Conservation (phyloP, 1,140 invertebrate genomes). For the Danaus melanippus region DNA sequence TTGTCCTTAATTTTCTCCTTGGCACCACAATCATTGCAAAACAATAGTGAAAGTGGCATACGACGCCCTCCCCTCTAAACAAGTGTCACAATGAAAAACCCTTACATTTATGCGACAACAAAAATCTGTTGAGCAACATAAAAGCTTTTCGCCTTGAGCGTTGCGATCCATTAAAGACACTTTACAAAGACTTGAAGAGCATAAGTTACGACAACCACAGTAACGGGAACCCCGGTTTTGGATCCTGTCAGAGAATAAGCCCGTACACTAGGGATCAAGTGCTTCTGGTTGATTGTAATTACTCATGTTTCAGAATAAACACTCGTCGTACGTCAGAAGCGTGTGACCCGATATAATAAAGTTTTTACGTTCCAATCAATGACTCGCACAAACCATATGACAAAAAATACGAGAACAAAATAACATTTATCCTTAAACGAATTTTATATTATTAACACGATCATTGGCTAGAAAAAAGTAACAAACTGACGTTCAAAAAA, state of each 20-base stretch:
- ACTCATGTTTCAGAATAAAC: conserved; percentile 40
- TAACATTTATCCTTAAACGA: too few species aligned
- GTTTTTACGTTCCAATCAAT: conserved; percentile 37
- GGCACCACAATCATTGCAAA: conserved; percentile 16
- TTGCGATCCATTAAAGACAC: conserved; percentile 63
- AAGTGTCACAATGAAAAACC: conserved; percentile 50
- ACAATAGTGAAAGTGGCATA: conserved; percentile 29
- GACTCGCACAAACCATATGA: conserved; percentile 32
- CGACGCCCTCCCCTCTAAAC: conserved; percentile 28
- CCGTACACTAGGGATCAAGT: conserved; percentile 24
- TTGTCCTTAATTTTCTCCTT: conserved; percentile 17
- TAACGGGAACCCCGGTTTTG: conserved; percentile 27
- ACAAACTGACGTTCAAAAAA: too few species aligned
- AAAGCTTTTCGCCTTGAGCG: conserved; percentile 55
- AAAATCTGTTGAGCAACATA: conserved; percentile 53
- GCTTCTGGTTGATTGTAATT: conserved; percentile 27
- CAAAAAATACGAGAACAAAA: conserved; percentile 14
- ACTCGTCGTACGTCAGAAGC: conserved; percentile 34
- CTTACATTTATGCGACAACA: conserved; percentile 58
- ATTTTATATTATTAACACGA: too few species aligned
- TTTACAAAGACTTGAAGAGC: conserved; percentile 56
- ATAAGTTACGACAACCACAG: conserved; percentile 40
- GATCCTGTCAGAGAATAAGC: conserved; percentile 12
- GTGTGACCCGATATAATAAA: conserved; percentile 37
- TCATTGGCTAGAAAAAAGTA: too few species aligned